Evolutionary conservation across 2,113 vertebrate species (phyloP), one percentile per base, ranked within the genome.

Genomic region (Dipodomys stephensi): DNA sequence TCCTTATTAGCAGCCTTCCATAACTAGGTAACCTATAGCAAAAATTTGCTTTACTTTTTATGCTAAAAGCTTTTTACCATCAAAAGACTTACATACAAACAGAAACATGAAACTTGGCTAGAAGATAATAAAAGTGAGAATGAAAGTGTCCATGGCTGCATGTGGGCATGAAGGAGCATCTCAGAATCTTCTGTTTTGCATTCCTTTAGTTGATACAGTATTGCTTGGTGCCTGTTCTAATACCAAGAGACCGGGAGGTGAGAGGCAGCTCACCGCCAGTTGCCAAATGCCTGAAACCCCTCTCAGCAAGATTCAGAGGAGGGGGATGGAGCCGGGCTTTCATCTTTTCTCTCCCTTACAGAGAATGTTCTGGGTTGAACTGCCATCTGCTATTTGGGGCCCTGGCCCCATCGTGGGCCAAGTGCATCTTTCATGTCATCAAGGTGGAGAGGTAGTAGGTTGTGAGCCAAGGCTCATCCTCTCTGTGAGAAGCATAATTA

Each of bases 271-370:
- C 18, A 1, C 2, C 44, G 49, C n/a, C 32, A 49, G 2, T 8
- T 0, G 2, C 57, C 78, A 6, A 7, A 60, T 2, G 9, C 68
- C 30, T 13, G 72, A 30, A 80, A 67, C 10, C 30, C 4, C 27
- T 28, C 32, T 19, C 0, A 64, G 72, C 5, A 8, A 22, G 27
- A 3, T 3, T 25, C 0, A 7, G 6, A 6, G 2, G 16, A 27
- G 3, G 1, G 0, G 18, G 3, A 13, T 12, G 12, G 53, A 67
- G 65, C 1, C 0, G 2, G 6, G 0, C 32, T 57, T 39, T 30
- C 13, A 13, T 28, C 76, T 53, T 68, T 57, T 19, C 68, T 72
- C 60, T 30, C 13, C 27, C 19, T 65, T 9, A 11, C 16, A 67
- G 64, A 89, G 49, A 65, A 27, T 6, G 0, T 72, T 69, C 73